Base-by-base conservation (phyloP, 2,113 vertebrate species). In the Lepus europaeus region DNA sequence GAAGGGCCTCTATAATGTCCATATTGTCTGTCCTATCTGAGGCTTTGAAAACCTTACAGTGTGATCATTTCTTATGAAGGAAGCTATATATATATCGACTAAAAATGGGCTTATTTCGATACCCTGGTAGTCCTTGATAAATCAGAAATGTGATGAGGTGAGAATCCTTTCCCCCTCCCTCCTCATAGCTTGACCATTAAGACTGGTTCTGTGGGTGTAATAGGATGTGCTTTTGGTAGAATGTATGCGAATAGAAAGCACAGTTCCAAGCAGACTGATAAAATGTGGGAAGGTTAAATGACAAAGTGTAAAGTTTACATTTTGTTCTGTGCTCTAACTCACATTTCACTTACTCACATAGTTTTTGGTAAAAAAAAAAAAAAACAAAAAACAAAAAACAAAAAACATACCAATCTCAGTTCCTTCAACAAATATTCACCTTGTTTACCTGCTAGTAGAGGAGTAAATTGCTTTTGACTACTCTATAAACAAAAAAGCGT, bases 201-300 rank as follows among this genome's bases (percentile, higher is more conserved):
- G 8, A 79, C 14, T 73, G 36, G 69, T 1, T 12, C 31, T 53
- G 11, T 53, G 13, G 69, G 29, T 3, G 0, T 0, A 68, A 23
- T 29, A 25, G 5, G 20, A 12, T 79, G 16, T 3, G 23, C 6
- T 25, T 20, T 2, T 25, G 13, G 6, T 36, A 3, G 3, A 27
- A 1, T 11, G 1, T 5, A 1, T 72, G 27, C 11, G 5, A 86
- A 19, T 2, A 19, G 29, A 8, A 23, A 59, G 19, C 11, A 17
- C 5, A 0, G 0, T 16, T 13, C 22, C 10, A 13, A 9, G 17
- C 6, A 64, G 29, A 11, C 13, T 82, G 70, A 56, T 25, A 31
- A 22, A 19, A 27, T 17, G 3, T 17, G 29, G 12, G 4, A 22
- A 25, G n/a, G 5, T 45, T 45, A 7, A 45, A 0, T 36, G 69